Base-by-base conservation (phyloP, 2,888 invertebrate genomes). In the Acrobasis consociella region DNA sequence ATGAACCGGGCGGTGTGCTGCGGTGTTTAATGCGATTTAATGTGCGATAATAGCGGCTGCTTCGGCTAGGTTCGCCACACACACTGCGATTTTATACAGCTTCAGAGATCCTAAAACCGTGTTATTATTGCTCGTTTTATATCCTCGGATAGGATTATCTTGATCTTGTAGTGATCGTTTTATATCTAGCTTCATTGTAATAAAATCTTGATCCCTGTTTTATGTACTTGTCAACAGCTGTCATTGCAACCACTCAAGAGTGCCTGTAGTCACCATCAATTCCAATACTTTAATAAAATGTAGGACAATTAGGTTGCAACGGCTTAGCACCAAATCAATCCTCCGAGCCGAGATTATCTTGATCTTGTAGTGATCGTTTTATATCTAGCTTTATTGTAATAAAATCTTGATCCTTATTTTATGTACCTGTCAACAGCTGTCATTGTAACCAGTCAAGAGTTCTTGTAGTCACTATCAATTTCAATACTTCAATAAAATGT, bases 1-100 rank as follows among this genome's bases (percentile, higher is more conserved):
- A 46, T 13, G 46, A 46, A 11, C 5, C 13, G 46, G n/a, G n/a
- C 46, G 46, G 5, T n/a, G 46, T 42, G 42, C 42, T 42, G n/a
- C 42, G 42, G n/a, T 56, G 56, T 56, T 56, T 56, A 56, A 15
- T 55, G 55, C 55, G 39, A 39, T 55, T 55, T 55, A 55, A 55
- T 56, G 56, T 56, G 42, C 56, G 56, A 56, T 56, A 56, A 56
- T 56, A 17, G 39, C 13, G 56, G 56, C 15, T 42, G 42, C 42
- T 56, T 46, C n/a, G 22, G 17, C 17, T 16, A 56, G 42, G 56
- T 17, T 9, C 42, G 22, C 56, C 56, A 56, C 56, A 13, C 46
- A 39, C 39, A 42, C 42, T 11, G 56, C 17, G 5, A 56, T 42
- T 56, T 56, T 56, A 46, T 56, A 42, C 10, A 16, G 55, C 16